Base-by-base conservation (phyloP, 2,888 invertebrate species). In the Tenthredo mesomela region DNA sequence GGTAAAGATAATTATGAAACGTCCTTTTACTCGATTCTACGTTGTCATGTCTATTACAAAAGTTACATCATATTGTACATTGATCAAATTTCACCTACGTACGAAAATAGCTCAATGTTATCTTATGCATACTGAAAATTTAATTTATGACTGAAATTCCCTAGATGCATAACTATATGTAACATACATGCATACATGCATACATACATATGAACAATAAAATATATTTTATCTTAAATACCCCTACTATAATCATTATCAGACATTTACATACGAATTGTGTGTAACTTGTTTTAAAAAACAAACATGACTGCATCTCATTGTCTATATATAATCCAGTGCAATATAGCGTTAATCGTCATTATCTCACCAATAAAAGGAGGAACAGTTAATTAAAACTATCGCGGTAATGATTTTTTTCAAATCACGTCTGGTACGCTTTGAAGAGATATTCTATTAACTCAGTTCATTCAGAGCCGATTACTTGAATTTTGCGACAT, bases 81-180 rank as follows among this genome's bases (percentile, higher is more conserved):
- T 12, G 3, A 25, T 61, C 0, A 25, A 61, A 61, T 61, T 2
- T 25, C 9, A 61, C 4, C 25, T 12, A 61, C 10, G 0, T 67
- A 65, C 25, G 47, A 47, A 47, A 47, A 40, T 40, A 33, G 37
- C 37, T 40, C 70, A 70, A 70, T 33, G 37, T 70, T 70, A 70
- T 70, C 70, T 70, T 18, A 70, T 37, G 15, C 10, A 40, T 70
- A 70, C n/a, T 54, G n/a, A 54, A 54, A 9, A 70, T 40, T n/a
- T 75, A 29, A 75, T 50, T 75, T 75, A 75, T 75, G 10, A 75
- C 75, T 47, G 25, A 21, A 40, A 37, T 40, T 75, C 18, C 54
- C 54, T 54, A 54, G n/a, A n/a, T 54, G 54, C 25, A 61, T 61
- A 25, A 61, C 21, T 61, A 25, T 61, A 25, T 61, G 2, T 12